Conservation (phyloP, 2,113 vertebrate genomes). For the Chitala chitala region DNA sequence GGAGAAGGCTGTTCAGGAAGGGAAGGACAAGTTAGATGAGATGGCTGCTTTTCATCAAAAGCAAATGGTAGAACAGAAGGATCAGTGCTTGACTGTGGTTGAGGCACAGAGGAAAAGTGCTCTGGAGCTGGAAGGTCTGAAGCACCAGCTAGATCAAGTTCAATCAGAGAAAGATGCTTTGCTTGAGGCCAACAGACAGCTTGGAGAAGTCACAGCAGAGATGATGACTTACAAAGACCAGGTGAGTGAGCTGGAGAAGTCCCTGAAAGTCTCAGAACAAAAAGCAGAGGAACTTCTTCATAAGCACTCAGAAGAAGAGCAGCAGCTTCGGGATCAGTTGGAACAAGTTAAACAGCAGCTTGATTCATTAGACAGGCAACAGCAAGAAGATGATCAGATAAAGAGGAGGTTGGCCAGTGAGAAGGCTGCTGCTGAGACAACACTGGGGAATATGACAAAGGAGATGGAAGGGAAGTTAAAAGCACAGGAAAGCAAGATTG, state of each 20-base stretch:
- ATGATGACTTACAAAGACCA: slow-evolving; percentile 57
- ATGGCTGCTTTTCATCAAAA: slow-evolving; percentile 33
- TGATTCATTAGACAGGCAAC: slow-evolving; percentile 54
- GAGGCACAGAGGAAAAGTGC: slow-evolving; percentile 41
- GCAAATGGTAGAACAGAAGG: slow-evolving; percentile 14
- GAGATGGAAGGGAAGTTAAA: slow-evolving; percentile 79
- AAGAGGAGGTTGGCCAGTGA: slow-evolving; percentile 68
- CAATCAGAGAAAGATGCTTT: slow-evolving; percentile 64
- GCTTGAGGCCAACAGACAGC: slow-evolving; percentile 47
- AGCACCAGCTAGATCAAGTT: slow-evolving; percentile 50
- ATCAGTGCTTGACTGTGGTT: slow-evolving; percentile 4
- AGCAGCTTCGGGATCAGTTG: slow-evolving; percentile 54
- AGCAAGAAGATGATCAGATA: slow-evolving; percentile 53
- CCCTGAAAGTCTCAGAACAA: slow-evolving; percentile 56
- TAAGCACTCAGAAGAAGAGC: slow-evolving; percentile 51
- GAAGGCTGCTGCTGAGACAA: slow-evolving; percentile 62
- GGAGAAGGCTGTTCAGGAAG: slow-evolving; percentile 57
- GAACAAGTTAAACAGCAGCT: slow-evolving; percentile 58
- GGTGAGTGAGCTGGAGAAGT: slow-evolving; percentile 55
- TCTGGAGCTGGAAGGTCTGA: slow-evolving; percentile 59
- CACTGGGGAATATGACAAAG: slow-evolving; percentile 55
- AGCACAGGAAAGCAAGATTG: slow-evolving; percentile 76
- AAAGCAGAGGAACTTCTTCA: slow-evolving; percentile 61
- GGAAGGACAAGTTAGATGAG: slow-evolving; percentile 56
- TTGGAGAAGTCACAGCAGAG: slow-evolving; percentile 54